These are phyloP conservation scores for Chiridota heheva DNA, from an alignment of 35 echinoderm and acorn worm genomes.

Conservation along the genomic window DNA sequence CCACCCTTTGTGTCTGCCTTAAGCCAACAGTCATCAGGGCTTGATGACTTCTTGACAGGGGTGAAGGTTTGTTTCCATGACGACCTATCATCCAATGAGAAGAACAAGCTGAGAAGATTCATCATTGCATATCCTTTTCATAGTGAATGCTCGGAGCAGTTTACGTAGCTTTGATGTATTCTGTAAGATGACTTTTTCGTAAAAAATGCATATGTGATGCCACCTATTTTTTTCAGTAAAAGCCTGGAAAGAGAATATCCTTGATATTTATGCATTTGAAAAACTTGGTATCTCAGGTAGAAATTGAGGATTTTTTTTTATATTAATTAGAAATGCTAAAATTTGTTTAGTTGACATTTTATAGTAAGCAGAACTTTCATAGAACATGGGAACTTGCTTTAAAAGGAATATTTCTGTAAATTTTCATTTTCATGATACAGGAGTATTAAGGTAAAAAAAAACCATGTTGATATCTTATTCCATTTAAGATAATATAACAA, in stretches of 20 bases:
- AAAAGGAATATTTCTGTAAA: too few species aligned
- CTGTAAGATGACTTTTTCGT: not conserved
- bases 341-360: too few species aligned
- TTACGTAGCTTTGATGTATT: not conserved
- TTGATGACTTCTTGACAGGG: slow-evolving; percentile 53
- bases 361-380: too few species aligned
- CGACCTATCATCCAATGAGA: slow-evolving; percentile 14
- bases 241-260: not conserved
- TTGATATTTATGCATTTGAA: not conserved
- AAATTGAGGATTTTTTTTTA: not conserved
- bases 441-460: too few species aligned
- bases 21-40: too few species aligned
- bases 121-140: slow-evolving; percentile 85
- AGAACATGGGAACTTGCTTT: too few species aligned
- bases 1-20: not conserved
- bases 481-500: too few species aligned
- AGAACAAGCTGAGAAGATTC: slow-evolving; percentile 62
- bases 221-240: not conserved
- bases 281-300: not conserved
- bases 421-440: too few species aligned
- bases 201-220: not conserved
- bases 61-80: slow-evolving; percentile 45
- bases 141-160: not conserved
- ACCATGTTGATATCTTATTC: too few species aligned
- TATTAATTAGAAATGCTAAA: too few species aligned